phyloP scores from a whole-genome alignment of 2,113 vertebrate species.

The Loxodonta africana region DNA sequence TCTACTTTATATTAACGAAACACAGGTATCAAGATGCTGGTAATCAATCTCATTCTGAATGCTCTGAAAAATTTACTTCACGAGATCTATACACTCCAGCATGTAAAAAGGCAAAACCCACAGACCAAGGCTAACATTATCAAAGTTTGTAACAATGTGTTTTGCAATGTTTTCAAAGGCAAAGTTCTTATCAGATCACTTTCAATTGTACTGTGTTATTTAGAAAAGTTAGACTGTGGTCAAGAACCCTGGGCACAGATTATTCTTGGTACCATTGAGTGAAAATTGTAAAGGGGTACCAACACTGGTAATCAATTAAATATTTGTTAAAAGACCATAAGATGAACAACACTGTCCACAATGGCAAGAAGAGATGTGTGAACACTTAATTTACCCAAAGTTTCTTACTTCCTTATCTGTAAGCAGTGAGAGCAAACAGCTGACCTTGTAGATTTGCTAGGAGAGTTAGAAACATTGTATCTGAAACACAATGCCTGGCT shows the following conservation, averaged over 20 bases:
- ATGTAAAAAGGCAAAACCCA: conserved; percentile 28
- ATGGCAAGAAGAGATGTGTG: background rate
- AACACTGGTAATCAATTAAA: background rate
- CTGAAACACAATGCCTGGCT: background rate
- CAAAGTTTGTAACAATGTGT: background rate
- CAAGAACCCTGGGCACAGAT: background rate
- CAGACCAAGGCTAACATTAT: conserved; percentile 2
- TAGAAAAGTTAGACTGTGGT: conserved; percentile 2
- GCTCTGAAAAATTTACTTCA: conserved; percentile 39
- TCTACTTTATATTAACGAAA: conserved; percentile 46
- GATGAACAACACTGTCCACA: background rate
- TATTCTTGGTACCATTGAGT: background rate
- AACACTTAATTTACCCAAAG: background rate
- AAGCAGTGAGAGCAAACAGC: background rate
- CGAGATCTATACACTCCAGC: background rate
- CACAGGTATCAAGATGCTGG: background rate
- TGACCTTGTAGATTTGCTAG: background rate
- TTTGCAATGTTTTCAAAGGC: conserved; percentile 24
- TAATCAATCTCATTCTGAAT: conserved; percentile 18
- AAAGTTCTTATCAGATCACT: conserved; percentile 42
- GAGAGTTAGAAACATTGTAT: background rate
- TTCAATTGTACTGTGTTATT: conserved; percentile 10
- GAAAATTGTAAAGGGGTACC: background rate
- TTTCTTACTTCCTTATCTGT: background rate
- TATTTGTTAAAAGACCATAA: conserved; percentile 26